Evolutionary conservation across 2,797 vertebrate species (phyloP), one percentile per base, ranked within the genome.

Genomic region (Peromyscus aztecus): DNA sequence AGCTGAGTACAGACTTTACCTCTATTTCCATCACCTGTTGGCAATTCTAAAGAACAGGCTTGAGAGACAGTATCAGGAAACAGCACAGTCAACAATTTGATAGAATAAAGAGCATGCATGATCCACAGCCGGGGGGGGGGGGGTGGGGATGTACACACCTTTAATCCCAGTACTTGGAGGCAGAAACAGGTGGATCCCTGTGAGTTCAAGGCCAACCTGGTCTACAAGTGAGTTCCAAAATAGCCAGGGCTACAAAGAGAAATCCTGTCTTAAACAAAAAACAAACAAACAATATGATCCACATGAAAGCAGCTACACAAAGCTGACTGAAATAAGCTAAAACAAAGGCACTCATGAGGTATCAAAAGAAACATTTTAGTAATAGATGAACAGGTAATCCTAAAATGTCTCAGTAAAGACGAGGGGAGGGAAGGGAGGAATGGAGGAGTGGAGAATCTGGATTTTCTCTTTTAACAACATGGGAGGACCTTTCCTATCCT

Each of bases 361-460:
- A 92, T 6, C 5, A 49, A 84, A 65, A 19, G 63, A 82, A 93
- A 92, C 40, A 63, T 92, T 1, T 87, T 29, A 90, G 31, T 49
- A 81, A 73, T 1, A 69, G 67, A 95, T 65, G 88, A 96, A 94
- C n/a, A 83, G 34, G 95, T 84, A 85, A 77, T 46, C 76, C 84
- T 90, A 19, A 57, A 85, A 89, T 65, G 78, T 80, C 31, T 86
- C 57, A 89, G 23, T n/a, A 43, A 88, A 89, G 61, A 57, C 13
- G 90, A 71, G 14, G 8, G 40, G 59, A 49, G 31, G 23, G 21
- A 37, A 55, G 21, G 34, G 49, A 52, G 34, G 65, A 37, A 55
- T 3, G 12, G 37, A 43, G 37, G 43, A 52, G 43, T 17, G 27
- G 75, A 46, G 29, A 67, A 49, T 13, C 43, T 6, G 49, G 61